Evolutionary conservation across 2,888 invertebrate species (phyloP), one percentile per base, ranked within the genome.

Genomic region (Cistogaster globosa): DNA sequence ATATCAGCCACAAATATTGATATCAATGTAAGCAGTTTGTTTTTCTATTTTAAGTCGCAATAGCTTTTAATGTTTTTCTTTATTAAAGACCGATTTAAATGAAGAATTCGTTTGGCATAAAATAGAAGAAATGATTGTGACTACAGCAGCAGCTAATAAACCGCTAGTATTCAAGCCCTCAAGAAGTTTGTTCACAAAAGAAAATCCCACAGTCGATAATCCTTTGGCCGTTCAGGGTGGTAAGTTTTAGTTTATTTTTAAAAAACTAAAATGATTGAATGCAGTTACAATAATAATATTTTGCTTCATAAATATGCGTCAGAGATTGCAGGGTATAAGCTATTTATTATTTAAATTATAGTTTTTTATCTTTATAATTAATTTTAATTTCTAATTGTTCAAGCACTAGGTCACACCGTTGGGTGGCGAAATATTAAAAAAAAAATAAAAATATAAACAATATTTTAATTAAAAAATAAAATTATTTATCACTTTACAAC

Each of bases 111-210:
- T 94, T 87, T 97, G 97, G 97, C 93, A 93, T 80, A 95, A 95
- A 90, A 93, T 97, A 45, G 97, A 97, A 91, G 96, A 97, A 92
- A 95, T 96, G 93, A 91, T 97, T 32, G 93, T 97, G 8, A 94
- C 95, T 84, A 95, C 95, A 86, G 95, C 95, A 84, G 95, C 95
- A 4, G 94, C 94, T 80, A 95, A 95, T 67, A 93, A 94, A 3
- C 93, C 95, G 26, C 94, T 96, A 93, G 94, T 96, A 86, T 97
- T 97, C 91, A 96, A 96, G 89, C 97, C 97, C 0, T 95, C 96
- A 1, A 93, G 96, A 38, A 96, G 96, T 86, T 93, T 97, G 72
- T 96, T 96, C 90, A 96, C 95, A 0, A 94, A 94, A 86, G 93
- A 93, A 78, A 95, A 95, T 78, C 95, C 96, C 86, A 95, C 95